Conservation (phyloP, 2,797 vertebrate genomes). For the Staurois parvus region DNA sequence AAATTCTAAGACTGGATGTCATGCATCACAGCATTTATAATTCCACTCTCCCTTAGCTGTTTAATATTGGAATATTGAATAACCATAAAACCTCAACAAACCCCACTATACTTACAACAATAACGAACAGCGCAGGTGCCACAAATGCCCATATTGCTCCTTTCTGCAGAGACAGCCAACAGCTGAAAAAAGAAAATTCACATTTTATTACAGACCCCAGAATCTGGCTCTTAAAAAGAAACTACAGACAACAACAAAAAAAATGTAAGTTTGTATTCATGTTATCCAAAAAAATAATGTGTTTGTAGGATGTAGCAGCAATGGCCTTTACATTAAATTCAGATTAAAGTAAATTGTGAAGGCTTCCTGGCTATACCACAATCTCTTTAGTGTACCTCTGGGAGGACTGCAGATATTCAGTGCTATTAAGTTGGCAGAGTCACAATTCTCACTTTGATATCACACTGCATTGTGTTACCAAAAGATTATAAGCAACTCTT, state of each 20-base stretch:
- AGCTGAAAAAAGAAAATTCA: slow-evolving; percentile 77
- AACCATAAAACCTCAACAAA: not conserved
- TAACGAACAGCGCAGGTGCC: slow-evolving; percentile 90
- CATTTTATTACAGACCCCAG: not conserved
- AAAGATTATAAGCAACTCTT: no score
- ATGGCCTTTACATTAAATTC: no score
- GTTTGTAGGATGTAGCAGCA: no score
- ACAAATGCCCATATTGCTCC: slow-evolving; percentile 98
- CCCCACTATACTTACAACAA: slow-evolving; percentile 81
- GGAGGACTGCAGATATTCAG: no score
- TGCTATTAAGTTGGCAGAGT: no score
- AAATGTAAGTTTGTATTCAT: no score
- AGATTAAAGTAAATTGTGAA: no score
- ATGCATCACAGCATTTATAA: not conserved
- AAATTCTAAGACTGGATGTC: not conserved
- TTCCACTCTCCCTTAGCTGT: not conserved
- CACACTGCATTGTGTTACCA: no score
- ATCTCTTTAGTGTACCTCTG: no score
- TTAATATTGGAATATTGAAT: not conserved
- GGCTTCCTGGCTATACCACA: no score
- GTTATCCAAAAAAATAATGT: no score
- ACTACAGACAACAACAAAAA: not conserved
- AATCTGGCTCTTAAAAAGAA: not conserved
- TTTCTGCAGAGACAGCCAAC: slow-evolving; percentile 90
- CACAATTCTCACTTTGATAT: no score